Conservation (phyloP, 2,797 vertebrate species). For the Glyptemys insculpta region DNA sequence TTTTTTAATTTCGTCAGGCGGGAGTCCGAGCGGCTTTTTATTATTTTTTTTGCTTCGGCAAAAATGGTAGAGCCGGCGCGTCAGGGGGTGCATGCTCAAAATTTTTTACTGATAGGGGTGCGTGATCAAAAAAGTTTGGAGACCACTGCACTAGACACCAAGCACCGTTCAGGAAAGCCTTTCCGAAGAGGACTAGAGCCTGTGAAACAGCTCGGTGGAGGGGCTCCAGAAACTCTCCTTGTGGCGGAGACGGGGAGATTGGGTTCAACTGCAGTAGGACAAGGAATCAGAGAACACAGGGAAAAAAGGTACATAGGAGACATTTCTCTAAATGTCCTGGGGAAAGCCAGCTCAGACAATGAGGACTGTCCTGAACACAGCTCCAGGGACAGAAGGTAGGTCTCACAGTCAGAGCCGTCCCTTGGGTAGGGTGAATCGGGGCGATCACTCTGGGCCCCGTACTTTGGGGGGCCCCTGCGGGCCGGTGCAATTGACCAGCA, state of each 20-base stretch:
- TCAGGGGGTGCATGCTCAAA: too few species aligned
- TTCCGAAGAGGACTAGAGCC: neutral
- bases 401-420: neutral
- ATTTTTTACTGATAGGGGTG: too few species aligned
- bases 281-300: neutral
- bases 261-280: neutral
- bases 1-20: too few species aligned
- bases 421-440: too few species aligned
- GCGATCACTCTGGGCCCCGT: too few species aligned
- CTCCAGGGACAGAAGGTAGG: constrained; percentile 51
- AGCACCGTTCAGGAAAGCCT: neutral
- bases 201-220: neutral
- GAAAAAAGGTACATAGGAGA: neutral
- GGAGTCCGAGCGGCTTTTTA: too few species aligned
- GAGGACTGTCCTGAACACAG: constrained; percentile 54
- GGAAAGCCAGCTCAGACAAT: constrained; percentile 75
- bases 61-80: too few species aligned
- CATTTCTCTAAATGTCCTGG: constrained; percentile 1
- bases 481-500: too few species aligned
- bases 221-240: neutral
- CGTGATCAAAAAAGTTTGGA: too few species aligned
- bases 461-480: too few species aligned
- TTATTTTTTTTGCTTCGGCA: too few species aligned
- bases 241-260: neutral
- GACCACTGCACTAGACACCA: too few species aligned